Conservation (phyloP, 2,113 vertebrate species). For the Erinaceus europaeus region DNA sequence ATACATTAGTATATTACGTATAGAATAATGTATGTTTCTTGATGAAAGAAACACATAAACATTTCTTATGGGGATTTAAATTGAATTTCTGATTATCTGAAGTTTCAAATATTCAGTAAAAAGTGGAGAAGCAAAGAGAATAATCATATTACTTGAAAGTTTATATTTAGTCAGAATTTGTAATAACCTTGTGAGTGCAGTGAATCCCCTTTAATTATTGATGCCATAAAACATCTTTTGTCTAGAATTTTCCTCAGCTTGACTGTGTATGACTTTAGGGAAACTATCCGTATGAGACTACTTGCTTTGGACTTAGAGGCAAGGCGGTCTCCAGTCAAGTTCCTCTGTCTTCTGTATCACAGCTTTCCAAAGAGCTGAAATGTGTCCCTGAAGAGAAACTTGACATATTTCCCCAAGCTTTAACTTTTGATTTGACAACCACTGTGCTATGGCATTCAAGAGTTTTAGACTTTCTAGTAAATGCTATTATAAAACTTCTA, state of each 20-base stretch:
- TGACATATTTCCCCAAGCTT: constrained; percentile 56
- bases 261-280: constrained; percentile 72
- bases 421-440: constrained; percentile 82
- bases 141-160: constrained; percentile 64
- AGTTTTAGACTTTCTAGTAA: constrained; percentile 81
- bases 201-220: constrained; percentile 71
- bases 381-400: constrained; percentile 77
- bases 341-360: constrained; percentile 78
- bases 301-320: constrained; percentile 77
- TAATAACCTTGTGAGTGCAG: constrained; percentile 61
- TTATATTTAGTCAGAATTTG: constrained; percentile 71
- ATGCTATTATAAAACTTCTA: constrained; percentile 80
- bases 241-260: constrained; percentile 60
- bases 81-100: constrained; percentile 50
- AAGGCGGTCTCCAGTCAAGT: constrained; percentile 80
- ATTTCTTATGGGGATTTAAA: constrained; percentile 34
- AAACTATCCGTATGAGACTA: constrained; percentile 75
- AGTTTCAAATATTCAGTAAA: constrained; percentile 61
- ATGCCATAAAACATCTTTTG: constrained; percentile 60
- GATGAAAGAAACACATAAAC: constrained; percentile 25
- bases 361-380: constrained; percentile 79
- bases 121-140: constrained; percentile 40
- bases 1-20: too few species aligned
- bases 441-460: constrained; percentile 72
- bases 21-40: constrained; percentile 38